phyloP scores from a whole-genome alignment of 2,888 invertebrate genomes.

The Pollenia angustigena region DNA sequence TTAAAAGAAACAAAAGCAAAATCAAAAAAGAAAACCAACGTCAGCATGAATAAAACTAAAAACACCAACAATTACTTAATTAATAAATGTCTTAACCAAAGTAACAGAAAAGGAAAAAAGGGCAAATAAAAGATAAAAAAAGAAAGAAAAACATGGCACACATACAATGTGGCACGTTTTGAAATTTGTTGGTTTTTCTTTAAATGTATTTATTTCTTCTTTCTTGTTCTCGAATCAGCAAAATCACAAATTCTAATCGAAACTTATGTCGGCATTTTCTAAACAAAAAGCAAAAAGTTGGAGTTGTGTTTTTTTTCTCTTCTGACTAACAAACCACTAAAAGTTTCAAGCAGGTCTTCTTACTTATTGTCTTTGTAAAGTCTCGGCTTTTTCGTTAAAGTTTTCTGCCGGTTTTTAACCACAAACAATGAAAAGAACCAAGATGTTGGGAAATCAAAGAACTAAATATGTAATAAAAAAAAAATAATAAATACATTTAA shows the following conservation, averaged over 20 bases:
- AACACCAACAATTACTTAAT: conserved; percentile 57
- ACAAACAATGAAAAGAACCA: conserved; percentile 28
- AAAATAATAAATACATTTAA: background rate
- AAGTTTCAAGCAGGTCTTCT: conserved; percentile 56
- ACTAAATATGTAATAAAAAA: background rate
- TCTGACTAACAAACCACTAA: conserved; percentile 38
- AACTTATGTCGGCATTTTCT: conserved; percentile 62
- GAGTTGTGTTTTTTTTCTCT: background rate
- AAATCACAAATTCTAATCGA: conserved; percentile 62
- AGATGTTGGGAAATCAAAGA: conserved; percentile 41
- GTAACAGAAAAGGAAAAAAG: background rate
- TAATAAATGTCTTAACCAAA: conserved; percentile 30
- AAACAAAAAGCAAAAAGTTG: conserved; percentile 10
- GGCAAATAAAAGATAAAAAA: background rate
- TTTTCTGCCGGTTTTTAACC: conserved; percentile 49
- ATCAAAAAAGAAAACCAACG: background rate
- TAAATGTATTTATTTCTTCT: conserved; percentile 8
- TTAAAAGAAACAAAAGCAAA: background rate
- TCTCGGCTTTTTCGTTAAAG: conserved; percentile 33
- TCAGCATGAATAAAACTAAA: background rate
- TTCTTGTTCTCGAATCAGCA: conserved; percentile 11
- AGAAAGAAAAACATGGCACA: conserved; percentile 24
- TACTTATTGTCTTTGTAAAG: conserved; percentile 26
- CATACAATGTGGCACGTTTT: conserved; percentile 61
- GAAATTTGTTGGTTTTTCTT: conserved; percentile 13